phyloP scores from a whole-genome alignment of 2,888 invertebrate species.

The Melanchra persicariae region DNA sequence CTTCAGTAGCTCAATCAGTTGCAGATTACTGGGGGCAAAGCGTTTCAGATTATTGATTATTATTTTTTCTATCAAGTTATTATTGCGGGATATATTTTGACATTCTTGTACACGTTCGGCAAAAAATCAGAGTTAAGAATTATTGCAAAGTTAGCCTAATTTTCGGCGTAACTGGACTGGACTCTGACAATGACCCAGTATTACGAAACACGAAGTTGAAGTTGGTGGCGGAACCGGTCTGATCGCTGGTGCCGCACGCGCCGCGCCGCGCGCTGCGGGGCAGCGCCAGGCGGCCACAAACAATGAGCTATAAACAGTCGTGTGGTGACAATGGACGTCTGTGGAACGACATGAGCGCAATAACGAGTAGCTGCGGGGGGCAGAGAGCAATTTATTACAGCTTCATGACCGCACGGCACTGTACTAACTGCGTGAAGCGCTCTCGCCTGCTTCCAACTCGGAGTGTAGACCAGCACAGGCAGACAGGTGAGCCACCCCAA shows the following conservation, averaged over 20 bases:
- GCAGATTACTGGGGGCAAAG: too few species aligned
- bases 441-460: neutral
- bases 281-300: neutral
- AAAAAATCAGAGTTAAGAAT: too few species aligned
- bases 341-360: conserved; percentile 11
- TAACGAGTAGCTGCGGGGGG: conserved; percentile 9
- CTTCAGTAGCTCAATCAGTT: too few species aligned
- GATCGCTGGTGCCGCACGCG: too few species aligned
- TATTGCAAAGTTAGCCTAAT: too few species aligned
- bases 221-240: neutral
- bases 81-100: too few species aligned
- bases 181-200: conserved; percentile 8
- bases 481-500: neutral
- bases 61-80: too few species aligned
- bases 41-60: too few species aligned
- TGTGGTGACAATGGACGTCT: conserved; percentile 21
- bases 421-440: neutral
- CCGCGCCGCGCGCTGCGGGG: neutral
- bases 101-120: too few species aligned
- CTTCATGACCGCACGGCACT: neutral
- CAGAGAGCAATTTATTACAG: conserved; percentile 10
- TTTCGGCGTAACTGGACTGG: too few species aligned
- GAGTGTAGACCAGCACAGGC: neutral
- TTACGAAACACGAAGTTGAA: neutral
- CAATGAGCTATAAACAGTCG: conserved; percentile 41